These are phyloP conservation scores for Tragulus kanchil DNA, from an alignment of 2,113 vertebrate genomes.

Conservation along the genomic window DNA sequence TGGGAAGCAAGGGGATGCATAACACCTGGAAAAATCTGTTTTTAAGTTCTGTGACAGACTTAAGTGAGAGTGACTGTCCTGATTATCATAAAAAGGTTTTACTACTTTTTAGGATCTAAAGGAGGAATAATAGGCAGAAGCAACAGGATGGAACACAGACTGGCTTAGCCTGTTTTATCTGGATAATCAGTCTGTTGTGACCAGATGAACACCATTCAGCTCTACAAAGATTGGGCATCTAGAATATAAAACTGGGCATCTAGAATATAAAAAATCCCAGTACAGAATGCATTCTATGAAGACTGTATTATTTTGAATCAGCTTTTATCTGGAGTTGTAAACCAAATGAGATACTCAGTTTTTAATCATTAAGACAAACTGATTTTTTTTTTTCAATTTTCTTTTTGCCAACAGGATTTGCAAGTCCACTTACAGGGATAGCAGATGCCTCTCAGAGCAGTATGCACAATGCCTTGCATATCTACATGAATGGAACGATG, in stretches of 20 bases:
- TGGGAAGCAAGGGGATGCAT: not conserved
- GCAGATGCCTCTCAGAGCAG: slow-evolving; percentile 91
- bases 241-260: not conserved
- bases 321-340: not conserved
- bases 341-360: slow-evolving; percentile 54
- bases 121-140: not conserved
- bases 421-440: slow-evolving; percentile 92
- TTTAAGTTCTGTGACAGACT: not conserved
- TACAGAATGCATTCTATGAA: not conserved
- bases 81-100: slow-evolving; percentile 12
- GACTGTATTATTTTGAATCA: slow-evolving; percentile 10
- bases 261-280: not conserved
- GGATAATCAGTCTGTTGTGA: not conserved
- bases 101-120: not conserved
- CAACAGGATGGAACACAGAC: not conserved
- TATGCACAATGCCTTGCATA: slow-evolving; percentile 96
- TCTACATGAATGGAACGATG: slow-evolving; percentile 99
- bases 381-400: slow-evolving; percentile 70
- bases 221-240: not conserved
- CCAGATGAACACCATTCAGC: not conserved
- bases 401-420: slow-evolving; percentile 92
- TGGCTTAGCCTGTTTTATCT: not conserved
- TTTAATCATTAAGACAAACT: slow-evolving; percentile 67
- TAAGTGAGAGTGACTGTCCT: not conserved
- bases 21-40: not conserved